Base-by-base conservation (phyloP, 2,888 invertebrate species). In the Noctua janthina region DNA sequence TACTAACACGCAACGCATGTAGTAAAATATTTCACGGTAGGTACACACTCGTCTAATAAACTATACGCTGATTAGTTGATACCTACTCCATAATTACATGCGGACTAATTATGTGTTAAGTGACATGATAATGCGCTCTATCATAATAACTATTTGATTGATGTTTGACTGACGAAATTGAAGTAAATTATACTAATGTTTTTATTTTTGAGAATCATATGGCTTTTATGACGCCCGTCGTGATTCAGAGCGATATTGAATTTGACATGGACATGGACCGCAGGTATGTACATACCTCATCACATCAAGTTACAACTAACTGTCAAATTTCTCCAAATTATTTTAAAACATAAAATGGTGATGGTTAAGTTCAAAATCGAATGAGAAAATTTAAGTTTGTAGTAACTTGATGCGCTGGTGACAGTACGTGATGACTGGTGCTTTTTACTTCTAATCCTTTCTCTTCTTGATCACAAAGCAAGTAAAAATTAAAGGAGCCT, bases 1-100 rank as follows among this genome's bases (percentile, higher is more conserved):
- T 68, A 54, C 20, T 64, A 23, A 62, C 69, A 79, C 73, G 67
- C 84, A 67, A 56, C 6, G 39, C 35, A n/a, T 49, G n/a, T 54
- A 68, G 82, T 76, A 68, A 59, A 69, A 78, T 51, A 85, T 71
- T 85, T 78, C 64, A 76, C 75, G 64, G 46, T 64, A 74, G 51
- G 39, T 64, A 74, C 29, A 72, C 66, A 56, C 3, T 72, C 67
- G 13, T 29, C 43, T 62, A 69, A 62, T 54, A 75, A 59, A 69
- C 49, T 69, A 59, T 59, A 56, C 17, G 39, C 17, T 84, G 69
- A 5, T 80, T 80, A 67, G 15, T 78, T 71, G 56, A 73, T 70
- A 74, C 46, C 46, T 68, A 46, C 43, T 59, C 54, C 1, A 68
- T 73, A 76, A 84, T 81, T 76, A 76, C 35, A 43, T 43, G 66